Percentiles rank a stretch among this genome's conserved stretches.
These are phyloP conservation scores for Diadophis punctatus DNA, from an alignment of 2,113 vertebrate genomes.

Conservation along the genomic window DNA sequence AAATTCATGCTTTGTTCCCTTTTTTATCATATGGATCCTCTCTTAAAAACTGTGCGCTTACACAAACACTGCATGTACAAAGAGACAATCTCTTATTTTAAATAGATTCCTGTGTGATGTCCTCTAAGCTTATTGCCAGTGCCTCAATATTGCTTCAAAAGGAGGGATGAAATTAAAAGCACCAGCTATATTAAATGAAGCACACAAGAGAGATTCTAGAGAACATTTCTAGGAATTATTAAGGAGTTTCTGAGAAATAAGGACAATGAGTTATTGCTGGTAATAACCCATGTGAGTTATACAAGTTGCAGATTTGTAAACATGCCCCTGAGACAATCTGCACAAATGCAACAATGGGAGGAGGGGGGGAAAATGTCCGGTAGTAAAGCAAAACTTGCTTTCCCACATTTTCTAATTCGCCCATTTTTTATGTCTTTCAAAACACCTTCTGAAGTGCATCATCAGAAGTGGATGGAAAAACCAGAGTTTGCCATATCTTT, in stretches of 20 bases:
- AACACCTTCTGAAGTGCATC: not conserved
- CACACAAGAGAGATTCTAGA: not conserved
- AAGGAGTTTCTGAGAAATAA: not conserved
- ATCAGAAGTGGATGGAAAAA: not conserved
- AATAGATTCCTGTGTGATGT: not conserved
- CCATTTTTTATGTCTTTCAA: not conserved
- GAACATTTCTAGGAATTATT: not conserved
- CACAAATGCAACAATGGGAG: not conserved
- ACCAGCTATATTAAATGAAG: not conserved
- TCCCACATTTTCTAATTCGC: not conserved
- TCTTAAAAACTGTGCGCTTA: not conserved
- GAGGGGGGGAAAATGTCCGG: fast-evolving
- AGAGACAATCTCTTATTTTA: not conserved
- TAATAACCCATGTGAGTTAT: not conserved
- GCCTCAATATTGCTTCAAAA: not conserved
- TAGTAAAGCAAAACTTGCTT: not conserved
- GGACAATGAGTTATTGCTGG: not conserved
- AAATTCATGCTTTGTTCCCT: not conserved
- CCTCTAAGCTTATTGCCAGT: not conserved
- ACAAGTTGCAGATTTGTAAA: not conserved
- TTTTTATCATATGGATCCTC: not conserved
- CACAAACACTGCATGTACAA: not conserved
- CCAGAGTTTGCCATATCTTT: not conserved
- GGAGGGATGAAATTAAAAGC: not conserved
- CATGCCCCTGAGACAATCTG: not conserved